Percentiles rank a stretch among this genome's conserved stretches.
phyloP scores from a whole-genome alignment of 1,140 invertebrate species.

The Oppia nitens region DNA sequence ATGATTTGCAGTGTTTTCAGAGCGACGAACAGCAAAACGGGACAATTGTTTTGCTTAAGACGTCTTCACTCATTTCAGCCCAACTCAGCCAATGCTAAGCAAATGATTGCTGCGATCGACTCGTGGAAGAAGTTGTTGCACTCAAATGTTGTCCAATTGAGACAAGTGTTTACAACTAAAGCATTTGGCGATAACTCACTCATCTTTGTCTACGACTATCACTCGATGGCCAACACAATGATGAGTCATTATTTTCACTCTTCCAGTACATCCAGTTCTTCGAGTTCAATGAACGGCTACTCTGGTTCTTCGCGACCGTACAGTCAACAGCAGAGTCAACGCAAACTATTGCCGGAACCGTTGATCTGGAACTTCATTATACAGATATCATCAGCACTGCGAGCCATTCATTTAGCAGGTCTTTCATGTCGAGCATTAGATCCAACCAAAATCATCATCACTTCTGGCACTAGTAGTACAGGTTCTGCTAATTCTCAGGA shows the following conservation, averaged over 20 bases:
- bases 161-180: conserved; percentile 88
- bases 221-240: conserved; percentile 71
- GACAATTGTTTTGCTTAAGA: conserved; percentile 63
- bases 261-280: not conserved
- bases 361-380: conserved; percentile 90
- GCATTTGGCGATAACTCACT: conserved; percentile 88
- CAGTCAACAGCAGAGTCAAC: conserved; percentile 11
- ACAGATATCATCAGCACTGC: conserved; percentile 80
- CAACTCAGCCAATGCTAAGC: conserved; percentile 13
- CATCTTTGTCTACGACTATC: conserved; percentile 90
- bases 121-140: conserved; percentile 85
- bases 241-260: conserved; percentile 60
- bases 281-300: conserved; percentile 1
- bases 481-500: not conserved
- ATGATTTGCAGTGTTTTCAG: conserved; percentile 77
- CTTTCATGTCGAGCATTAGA: conserved; percentile 55
- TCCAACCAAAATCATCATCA: conserved; percentile 68
- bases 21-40: conserved; percentile 71
- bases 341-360: conserved; percentile 57
- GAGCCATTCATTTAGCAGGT: conserved; percentile 69
- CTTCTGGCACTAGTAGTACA: conserved; percentile 11
- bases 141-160: conserved; percentile 74
- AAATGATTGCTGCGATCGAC: conserved; percentile 32
- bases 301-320: conserved; percentile 14
- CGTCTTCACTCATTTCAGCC: conserved; percentile 52